Conservation (phyloP, 2,888 invertebrate species). For the Meganola albula region DNA sequence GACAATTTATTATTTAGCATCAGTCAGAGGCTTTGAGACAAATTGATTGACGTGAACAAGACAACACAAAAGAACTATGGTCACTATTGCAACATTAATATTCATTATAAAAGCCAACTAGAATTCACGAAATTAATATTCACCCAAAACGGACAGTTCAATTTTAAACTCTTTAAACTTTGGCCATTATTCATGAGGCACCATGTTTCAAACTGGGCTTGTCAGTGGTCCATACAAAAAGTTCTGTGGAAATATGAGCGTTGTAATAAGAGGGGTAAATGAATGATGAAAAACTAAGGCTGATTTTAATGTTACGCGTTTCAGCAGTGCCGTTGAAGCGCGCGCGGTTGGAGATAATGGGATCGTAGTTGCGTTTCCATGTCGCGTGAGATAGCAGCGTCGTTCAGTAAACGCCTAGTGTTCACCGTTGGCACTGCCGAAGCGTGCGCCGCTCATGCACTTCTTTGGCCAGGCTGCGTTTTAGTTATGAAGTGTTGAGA, state of each 20-base stretch:
- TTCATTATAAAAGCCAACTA: conserved; percentile 37
- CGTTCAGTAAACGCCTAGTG: background rate
- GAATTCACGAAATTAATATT: conserved; percentile 57
- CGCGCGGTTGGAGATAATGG: background rate
- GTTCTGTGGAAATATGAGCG: conserved; percentile 30
- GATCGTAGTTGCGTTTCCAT: too few relatives aligned
- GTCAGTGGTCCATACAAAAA: conserved; percentile 47
- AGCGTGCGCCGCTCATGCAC: background rate
- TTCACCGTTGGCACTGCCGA: background rate
- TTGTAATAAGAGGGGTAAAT: conserved; percentile 23
- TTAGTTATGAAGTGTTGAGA: too few relatives aligned
- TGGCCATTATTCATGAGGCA: conserved; percentile 54
- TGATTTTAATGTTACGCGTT: conserved; percentile 6
- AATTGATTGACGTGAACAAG: too few relatives aligned
- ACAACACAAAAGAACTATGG: too few relatives aligned
- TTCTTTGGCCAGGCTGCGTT: background rate
- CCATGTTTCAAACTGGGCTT: conserved; percentile 47
- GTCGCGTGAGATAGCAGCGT: background rate
- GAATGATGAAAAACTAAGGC: conserved; percentile 16
- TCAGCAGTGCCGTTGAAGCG: background rate
- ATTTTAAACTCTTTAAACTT: conserved; percentile 67
- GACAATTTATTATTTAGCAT: too few relatives aligned
- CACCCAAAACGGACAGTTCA: conserved; percentile 51
- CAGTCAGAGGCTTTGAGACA: too few relatives aligned
- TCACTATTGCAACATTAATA: conserved; percentile 31